Evolutionary conservation across 2,113 vertebrate species (phyloP).

Genomic region (Larimichthys polyactis): DNA sequence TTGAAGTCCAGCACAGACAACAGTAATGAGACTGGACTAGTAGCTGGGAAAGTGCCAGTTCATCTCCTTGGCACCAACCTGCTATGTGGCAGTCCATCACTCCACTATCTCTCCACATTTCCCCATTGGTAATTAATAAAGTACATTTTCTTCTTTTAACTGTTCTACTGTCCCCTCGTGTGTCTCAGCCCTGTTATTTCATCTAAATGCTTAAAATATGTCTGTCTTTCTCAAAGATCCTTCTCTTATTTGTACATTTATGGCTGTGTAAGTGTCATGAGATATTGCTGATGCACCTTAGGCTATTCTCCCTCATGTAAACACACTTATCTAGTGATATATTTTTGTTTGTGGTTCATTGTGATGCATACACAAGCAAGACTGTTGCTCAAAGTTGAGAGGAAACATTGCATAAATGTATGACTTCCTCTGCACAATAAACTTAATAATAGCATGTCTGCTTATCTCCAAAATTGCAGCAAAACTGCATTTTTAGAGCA

Average conservation of each 20-base stretch:
- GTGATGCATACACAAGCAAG: neutral
- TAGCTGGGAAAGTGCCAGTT: too few species aligned
- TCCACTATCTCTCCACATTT: too few species aligned
- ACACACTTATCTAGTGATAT: neutral
- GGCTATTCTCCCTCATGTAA: neutral
- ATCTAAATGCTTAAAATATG: neutral
- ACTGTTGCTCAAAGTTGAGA: neutral
- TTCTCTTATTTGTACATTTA: neutral
- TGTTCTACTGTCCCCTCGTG: neutral
- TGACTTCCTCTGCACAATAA: conserved; percentile 11
- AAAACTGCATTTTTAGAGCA: neutral
- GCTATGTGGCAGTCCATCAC: too few species aligned
- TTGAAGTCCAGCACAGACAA: too few species aligned
- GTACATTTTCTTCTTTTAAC: neutral
- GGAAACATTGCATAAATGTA: neutral
- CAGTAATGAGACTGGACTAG: too few species aligned
- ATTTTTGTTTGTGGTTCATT: neutral
- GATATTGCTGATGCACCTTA: neutral
- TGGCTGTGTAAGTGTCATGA: neutral
- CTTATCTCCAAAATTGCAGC: neutral
- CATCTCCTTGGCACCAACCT: too few species aligned
- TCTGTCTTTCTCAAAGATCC: neutral
- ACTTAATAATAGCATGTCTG: neutral
- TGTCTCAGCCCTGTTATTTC: neutral
- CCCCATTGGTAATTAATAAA: too few species aligned